Evolutionary conservation across 37 sponge, comb jelly and placozoan species (phyloP).

Genomic region (Halichondria panicea): DNA sequence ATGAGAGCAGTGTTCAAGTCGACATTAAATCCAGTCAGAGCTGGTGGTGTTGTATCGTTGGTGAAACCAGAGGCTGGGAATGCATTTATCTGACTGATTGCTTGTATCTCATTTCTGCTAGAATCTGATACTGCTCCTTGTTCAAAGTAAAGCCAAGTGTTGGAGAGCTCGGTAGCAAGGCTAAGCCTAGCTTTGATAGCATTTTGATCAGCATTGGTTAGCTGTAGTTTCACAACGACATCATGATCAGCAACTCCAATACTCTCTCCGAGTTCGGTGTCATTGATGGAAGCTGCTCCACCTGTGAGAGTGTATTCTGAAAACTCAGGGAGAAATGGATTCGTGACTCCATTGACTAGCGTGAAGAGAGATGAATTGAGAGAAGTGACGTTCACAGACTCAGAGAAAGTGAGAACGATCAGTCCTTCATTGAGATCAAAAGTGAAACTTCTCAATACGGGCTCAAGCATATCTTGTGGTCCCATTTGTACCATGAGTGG

Average conservation of each 20-base stretch:
- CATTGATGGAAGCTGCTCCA: conserved; percentile 55
- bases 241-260: conserved; percentile 57
- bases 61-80: conserved; percentile 36
- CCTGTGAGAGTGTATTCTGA: conserved; percentile 67
- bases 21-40: conserved; percentile 51
- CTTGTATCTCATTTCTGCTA: conserved; percentile 44
- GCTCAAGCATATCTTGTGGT: conserved; percentile 49
- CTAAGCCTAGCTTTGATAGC: conserved; percentile 51
- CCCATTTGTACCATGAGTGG: conserved; percentile 41
- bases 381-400: conserved; percentile 61
- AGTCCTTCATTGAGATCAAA: conserved; percentile 71
- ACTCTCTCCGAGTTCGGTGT: conserved; percentile 32
- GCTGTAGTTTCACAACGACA: conserved; percentile 47
- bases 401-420: conserved; percentile 61
- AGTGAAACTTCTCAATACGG: conserved; percentile 48
- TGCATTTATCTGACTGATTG: conserved; percentile 1
- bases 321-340: background rate
- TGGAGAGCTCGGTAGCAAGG: conserved; percentile 43
- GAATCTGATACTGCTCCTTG: conserved; percentile 71
- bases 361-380: conserved; percentile 48
- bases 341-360: conserved; percentile 22
- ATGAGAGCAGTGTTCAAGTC: conserved; percentile 63
- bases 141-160: conserved; percentile 61
- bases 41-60: conserved; percentile 77
- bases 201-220: conserved; percentile 64